phyloP scores from a whole-genome alignment of 1,140 invertebrate species.

The Caenorhabditis brenneri region DNA sequence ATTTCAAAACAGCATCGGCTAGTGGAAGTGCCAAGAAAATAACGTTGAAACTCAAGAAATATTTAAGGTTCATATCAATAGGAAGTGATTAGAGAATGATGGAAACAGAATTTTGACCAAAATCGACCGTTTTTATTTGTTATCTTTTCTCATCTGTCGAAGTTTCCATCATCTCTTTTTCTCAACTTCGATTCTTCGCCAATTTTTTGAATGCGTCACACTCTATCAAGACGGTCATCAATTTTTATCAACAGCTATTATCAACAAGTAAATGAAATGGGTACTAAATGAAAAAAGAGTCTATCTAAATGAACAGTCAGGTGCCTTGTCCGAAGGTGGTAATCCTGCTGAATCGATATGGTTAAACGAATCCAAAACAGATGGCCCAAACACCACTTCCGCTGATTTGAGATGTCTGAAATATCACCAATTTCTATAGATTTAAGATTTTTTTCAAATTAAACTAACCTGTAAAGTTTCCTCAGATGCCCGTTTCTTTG shows the following conservation, averaged over 20 bases:
- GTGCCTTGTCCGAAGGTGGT: neutral
- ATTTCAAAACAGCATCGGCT: neutral
- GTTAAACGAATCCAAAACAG: neutral
- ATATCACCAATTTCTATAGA: neutral
- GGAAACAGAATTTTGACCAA: neutral
- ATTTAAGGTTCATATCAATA: neutral
- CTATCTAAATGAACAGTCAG: neutral
- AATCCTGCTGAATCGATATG: neutral
- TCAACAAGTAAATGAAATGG: too few species aligned
- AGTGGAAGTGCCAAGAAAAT: neutral
- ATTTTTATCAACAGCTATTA: neutral
- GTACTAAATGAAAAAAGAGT: neutral
- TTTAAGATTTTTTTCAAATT: neutral
- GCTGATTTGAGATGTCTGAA: slow-evolving; percentile 12
- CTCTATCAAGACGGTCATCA: neutral
- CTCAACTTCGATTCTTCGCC: neutral
- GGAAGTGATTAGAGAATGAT: neutral
- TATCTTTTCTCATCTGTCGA: neutral
- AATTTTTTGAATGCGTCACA: neutral
- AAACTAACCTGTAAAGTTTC: neutral
- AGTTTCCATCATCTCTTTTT: neutral
- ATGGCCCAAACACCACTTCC: neutral
- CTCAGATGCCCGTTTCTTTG: slow-evolving; percentile 69
- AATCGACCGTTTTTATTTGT: slow-evolving; percentile 6
- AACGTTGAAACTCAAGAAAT: neutral